These are phyloP conservation scores for Pholis gunnellus DNA, from an alignment of 2,113 vertebrate species.

Conservation along the genomic window DNA sequence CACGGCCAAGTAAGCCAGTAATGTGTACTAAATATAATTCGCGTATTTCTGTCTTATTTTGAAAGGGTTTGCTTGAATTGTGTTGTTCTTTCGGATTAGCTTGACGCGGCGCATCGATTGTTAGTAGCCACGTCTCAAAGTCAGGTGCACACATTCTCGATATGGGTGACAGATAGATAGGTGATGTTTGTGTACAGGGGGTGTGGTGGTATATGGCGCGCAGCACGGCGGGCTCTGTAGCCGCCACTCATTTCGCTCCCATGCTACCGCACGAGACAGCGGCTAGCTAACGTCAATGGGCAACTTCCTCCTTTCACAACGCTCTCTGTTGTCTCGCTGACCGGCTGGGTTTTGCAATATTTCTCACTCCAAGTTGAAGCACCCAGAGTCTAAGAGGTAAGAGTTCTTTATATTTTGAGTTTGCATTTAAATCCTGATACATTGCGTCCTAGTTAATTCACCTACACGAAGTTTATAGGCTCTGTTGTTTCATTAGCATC, in stretches of 20 bases:
- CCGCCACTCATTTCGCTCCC: background rate
- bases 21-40: background rate
- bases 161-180: background rate
- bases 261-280: background rate
- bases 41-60: conserved; percentile 22
- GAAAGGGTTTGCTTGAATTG: background rate
- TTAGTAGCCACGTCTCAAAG: conserved; percentile 45
- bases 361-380: background rate
- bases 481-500: too few species aligned
- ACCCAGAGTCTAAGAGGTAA: conserved; percentile 3
- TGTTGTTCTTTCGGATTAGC: background rate
- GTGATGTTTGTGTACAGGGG: rapidly evolving
- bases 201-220: background rate
- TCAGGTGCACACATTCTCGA: background rate
- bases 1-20: background rate
- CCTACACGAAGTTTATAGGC: background rate
- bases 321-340: background rate
- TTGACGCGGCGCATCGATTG: background rate
- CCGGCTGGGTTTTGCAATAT: background rate
- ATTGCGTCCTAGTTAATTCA: too few species aligned
- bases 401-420: background rate
- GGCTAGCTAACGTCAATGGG: conserved; percentile 37
- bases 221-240: rapidly evolving
- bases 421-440: background rate
- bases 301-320: conserved; percentile 41